These are phyloP conservation scores for Tricholaema leucomelas DNA, from an alignment of 2,113 vertebrate genomes.

Conservation along the genomic window DNA sequence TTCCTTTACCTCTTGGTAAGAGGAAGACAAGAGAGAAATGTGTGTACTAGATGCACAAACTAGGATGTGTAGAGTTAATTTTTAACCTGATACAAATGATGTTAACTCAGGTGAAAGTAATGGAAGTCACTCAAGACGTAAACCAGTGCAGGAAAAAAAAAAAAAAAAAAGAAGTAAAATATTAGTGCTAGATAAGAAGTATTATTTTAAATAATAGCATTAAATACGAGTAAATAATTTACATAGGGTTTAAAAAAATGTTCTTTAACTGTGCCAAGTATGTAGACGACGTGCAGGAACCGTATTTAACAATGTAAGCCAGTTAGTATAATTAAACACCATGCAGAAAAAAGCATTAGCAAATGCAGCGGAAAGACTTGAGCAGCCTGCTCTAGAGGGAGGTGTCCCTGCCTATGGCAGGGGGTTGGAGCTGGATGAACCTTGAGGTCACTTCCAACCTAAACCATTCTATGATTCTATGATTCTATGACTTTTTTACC, in stretches of 20 bases:
- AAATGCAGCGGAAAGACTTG: neutral
- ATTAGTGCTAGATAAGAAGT: neutral
- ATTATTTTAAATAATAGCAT: neutral
- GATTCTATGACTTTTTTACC: too few relatives aligned
- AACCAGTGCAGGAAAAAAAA: neutral
- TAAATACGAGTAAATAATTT: neutral
- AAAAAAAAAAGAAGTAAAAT: neutral
- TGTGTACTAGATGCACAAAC: neutral
- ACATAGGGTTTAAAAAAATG: neutral
- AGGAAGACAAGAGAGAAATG: rapidly evolving
- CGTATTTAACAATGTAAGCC: neutral
- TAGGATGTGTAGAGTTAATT: neutral
- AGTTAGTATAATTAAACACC: neutral
- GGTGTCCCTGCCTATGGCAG: too few relatives aligned
- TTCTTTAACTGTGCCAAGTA: neutral
- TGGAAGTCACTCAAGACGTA: neutral
- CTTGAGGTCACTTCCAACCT: too few relatives aligned
- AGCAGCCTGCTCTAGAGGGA: too few relatives aligned
- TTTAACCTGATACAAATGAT: neutral
- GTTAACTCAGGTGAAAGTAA: neutral
- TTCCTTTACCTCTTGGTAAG: neutral
- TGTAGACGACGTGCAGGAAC: neutral
- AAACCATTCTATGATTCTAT: too few relatives aligned
- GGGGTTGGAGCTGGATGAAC: too few relatives aligned
- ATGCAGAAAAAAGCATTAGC: neutral